Conservation (phyloP, 2,113 vertebrate species). For the Platichthys stellatus region DNA sequence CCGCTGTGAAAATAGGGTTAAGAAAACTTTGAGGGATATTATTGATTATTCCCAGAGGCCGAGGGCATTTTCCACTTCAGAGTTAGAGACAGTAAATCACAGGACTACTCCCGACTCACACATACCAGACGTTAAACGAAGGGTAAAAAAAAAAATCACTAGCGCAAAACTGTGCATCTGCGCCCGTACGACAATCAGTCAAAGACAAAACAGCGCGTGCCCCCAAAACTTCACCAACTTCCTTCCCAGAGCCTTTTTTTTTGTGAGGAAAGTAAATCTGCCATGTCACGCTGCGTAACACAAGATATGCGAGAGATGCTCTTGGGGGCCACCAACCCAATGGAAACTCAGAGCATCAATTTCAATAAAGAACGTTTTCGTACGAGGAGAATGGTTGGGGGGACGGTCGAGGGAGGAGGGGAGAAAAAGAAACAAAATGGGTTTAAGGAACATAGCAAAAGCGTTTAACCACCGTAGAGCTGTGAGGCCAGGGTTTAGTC, state of each 20-base stretch:
- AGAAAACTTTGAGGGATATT: conserved; percentile 16
- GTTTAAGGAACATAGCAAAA: conserved; percentile 77
- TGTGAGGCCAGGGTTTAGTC: conserved; percentile 78
- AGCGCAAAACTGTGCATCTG: conserved; percentile 44
- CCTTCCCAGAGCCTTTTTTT: conserved; percentile 16
- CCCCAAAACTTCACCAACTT: conserved; percentile 59
- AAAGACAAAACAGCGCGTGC: conserved; percentile 49
- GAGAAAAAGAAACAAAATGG: conserved; percentile 65
- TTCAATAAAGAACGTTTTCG: conserved; percentile 67
- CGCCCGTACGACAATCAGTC: conserved; percentile 51
- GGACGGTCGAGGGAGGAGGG: conserved; percentile 25
- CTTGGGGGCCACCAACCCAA: conserved; percentile 42
- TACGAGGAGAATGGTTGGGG: conserved; percentile 35
- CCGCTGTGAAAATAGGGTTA: not conserved
- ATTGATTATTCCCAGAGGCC: conserved; percentile 58
- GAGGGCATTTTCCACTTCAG: conserved; percentile 65
- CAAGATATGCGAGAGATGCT: conserved; percentile 56
- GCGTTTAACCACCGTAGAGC: conserved; percentile 73
- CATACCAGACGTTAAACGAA: conserved; percentile 76
- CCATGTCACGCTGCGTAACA: conserved; percentile 54
- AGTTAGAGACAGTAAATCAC: conserved; percentile 70
- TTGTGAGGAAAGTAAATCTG: conserved; percentile 61
- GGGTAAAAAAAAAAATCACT: conserved; percentile 70
- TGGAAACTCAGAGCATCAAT: conserved; percentile 69
- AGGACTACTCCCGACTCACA: conserved; percentile 56